Percentiles rank a stretch among this genome's conserved stretches.
Evolutionary conservation across 1,140 invertebrate species (phyloP).

Genomic region (Calosoma granatense): DNA sequence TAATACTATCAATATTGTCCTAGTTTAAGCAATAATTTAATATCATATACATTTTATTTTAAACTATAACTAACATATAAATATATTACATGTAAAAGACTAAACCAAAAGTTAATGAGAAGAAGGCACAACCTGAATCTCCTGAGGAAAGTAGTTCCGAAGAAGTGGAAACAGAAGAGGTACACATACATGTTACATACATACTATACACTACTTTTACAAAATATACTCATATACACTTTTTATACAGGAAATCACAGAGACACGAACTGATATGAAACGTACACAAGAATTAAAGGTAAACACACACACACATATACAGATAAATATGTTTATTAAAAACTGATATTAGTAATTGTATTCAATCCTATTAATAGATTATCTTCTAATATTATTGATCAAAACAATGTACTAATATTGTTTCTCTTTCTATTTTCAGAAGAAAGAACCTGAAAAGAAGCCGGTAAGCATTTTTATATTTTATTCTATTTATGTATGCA

Average conservation of each 20-base stretch:
- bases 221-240: background rate
- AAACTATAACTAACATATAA: no score
- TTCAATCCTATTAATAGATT: background rate
- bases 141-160: constrained; percentile 15
- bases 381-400: background rate
- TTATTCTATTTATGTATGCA: no score
- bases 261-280: constrained; percentile 15
- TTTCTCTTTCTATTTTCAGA: constrained; percentile 24
- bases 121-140: constrained; percentile 26
- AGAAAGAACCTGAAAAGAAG: constrained; percentile 38
- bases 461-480: no score
- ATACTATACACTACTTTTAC: constrained; percentile 6
- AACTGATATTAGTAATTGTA: background rate
- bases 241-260: constrained; percentile 10
- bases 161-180: constrained; percentile 14
- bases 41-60: background rate
- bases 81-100: constrained; percentile 29
- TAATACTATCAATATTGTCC: no score
- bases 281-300: constrained; percentile 1
- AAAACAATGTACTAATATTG: background rate
- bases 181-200: constrained; percentile 13
- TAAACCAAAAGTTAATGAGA: constrained; percentile 18
- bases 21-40: no score
- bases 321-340: background rate
- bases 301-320: background rate